These are phyloP conservation scores for Philaenus spumarius DNA, from an alignment of 1,140 invertebrate species.

Conservation along the genomic window DNA sequence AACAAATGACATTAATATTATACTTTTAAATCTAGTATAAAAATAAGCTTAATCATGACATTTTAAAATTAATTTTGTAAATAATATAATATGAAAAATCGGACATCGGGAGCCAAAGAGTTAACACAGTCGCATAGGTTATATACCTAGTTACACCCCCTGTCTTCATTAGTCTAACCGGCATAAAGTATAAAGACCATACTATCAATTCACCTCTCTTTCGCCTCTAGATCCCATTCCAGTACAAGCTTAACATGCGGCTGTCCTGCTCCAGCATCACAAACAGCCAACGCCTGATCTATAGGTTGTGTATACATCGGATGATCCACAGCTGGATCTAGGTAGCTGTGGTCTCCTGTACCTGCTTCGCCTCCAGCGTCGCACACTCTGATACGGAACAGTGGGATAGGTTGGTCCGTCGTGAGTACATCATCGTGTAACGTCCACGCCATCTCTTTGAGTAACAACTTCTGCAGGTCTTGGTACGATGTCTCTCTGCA, in stretches of 20 bases:
- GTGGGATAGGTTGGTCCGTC: constrained; percentile 34
- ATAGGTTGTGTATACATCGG: constrained; percentile 87
- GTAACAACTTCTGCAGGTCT: constrained; percentile 80
- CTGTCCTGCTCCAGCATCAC: constrained; percentile 60
- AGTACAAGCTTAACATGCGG: constrained; percentile 82
- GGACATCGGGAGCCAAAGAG: no score
- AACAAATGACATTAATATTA: no score
- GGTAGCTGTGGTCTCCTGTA: constrained; percentile 51
- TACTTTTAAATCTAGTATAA: no score
- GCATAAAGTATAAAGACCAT: no score
- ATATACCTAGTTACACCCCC: no score
- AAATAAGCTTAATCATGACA: no score
- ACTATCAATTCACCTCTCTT: constrained; percentile 36
- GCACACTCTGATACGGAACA: constrained; percentile 74
- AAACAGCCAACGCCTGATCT: constrained; percentile 75
- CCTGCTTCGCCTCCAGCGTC: constrained; percentile 52
- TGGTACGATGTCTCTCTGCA: constrained; percentile 78
- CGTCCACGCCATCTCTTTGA: constrained; percentile 80
- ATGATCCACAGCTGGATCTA: constrained; percentile 74
- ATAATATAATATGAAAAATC: no score
- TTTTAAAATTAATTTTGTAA: no score
- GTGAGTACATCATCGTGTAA: constrained; percentile 54
- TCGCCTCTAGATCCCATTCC: constrained; percentile 71
- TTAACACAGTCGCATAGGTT: no score
- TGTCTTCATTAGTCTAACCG: no score